Conservation (phyloP, 1,140 invertebrate genomes). For the Nebria ingens region DNA sequence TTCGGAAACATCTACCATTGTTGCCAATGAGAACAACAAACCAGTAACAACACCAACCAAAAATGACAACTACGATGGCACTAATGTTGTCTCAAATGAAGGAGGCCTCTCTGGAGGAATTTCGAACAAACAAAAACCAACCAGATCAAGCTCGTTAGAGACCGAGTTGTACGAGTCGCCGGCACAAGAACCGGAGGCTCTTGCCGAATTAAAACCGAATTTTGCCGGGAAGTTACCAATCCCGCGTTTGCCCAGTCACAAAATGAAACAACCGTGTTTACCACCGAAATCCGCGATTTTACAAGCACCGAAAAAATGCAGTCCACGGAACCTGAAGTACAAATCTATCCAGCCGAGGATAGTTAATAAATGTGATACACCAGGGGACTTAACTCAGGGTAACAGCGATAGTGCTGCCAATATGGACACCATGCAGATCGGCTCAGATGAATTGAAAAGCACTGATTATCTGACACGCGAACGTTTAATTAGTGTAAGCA, state of each 20-base stretch:
- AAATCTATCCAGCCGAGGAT: slow-evolving; percentile 41
- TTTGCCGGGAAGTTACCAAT: slow-evolving; percentile 22
- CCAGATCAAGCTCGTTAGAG: background rate
- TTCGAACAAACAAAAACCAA: too few species aligned
- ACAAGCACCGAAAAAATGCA: slow-evolving; percentile 11
- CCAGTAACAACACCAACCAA: background rate
- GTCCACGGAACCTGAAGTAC: slow-evolving; percentile 32
- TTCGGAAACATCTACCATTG: background rate
- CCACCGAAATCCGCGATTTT: background rate
- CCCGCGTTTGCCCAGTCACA: slow-evolving; percentile 21
- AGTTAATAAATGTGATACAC: slow-evolving; percentile 28
- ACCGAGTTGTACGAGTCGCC: background rate
- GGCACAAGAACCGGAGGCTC: slow-evolving; percentile 2
- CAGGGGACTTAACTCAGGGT: background rate
- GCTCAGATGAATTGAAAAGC: slow-evolving; percentile 14
- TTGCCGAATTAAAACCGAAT: slow-evolving; percentile 10
- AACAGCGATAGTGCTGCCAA: slow-evolving; percentile 9
- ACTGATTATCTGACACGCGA: slow-evolving; percentile 34
- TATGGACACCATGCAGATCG: background rate
- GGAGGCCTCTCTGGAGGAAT: too few species aligned
- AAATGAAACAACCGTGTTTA: slow-evolving; percentile 6
- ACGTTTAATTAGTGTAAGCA: slow-evolving; percentile 54
- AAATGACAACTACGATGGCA: background rate
- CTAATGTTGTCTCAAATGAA: background rate
- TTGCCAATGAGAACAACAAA: background rate